Evolutionary conservation across 2,888 invertebrate genomes (phyloP).

Genomic region (Scaptomyza cyrtandrae): DNA sequence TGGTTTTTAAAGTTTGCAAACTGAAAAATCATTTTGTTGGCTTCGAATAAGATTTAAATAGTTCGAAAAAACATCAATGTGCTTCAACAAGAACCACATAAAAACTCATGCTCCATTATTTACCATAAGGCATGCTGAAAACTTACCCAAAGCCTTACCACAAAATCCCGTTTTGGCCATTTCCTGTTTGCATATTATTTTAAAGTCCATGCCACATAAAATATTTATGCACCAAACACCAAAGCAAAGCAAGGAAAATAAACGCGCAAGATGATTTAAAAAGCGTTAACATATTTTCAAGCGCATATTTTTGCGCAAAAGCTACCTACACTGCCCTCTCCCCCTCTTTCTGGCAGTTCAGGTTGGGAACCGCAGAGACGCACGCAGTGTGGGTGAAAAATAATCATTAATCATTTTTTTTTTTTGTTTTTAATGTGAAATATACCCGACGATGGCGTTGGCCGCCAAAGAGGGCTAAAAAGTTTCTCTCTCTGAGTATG

Average conservation of each 20-base stretch:
- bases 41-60: too few species aligned
- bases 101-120: background rate
- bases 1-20: conserved; percentile 24
- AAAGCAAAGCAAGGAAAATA: conserved; percentile 20
- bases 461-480: conserved; percentile 42
- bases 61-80: conserved; percentile 21
- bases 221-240: conserved; percentile 27
- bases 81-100: background rate
- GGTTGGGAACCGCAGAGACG: conserved; percentile 46
- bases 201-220: conserved; percentile 36
- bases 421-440: conserved; percentile 56
- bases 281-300: conserved; percentile 77
- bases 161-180: conserved; percentile 35
- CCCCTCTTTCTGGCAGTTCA: conserved; percentile 1
- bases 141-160: conserved; percentile 10
- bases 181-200: conserved; percentile 46
- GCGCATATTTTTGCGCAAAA: conserved; percentile 47
- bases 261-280: conserved; percentile 68
- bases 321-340: background rate
- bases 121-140: background rate
- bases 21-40: too few species aligned
- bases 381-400: conserved; percentile 65
- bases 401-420: conserved; percentile 77
- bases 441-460: conserved; percentile 36
- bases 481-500: conserved; percentile 45